Conservation (phyloP, 2,888 invertebrate genomes). For the Epicampocera succincta region DNA sequence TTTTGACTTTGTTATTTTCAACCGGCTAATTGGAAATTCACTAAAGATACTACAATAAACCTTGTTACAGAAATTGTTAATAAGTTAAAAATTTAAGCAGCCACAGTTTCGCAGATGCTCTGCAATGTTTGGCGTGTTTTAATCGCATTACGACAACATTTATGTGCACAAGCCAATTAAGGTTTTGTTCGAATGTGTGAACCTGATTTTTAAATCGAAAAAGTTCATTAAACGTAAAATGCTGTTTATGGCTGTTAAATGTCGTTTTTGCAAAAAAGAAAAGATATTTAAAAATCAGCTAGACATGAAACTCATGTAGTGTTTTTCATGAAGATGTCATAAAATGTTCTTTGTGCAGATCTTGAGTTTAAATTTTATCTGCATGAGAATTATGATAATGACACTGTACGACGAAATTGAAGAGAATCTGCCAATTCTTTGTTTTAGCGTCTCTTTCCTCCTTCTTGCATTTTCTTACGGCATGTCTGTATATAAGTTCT, state of each 20-base stretch:
- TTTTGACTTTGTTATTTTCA: constrained; percentile 1
- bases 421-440: too few relatives aligned
- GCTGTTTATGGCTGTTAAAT: neutral
- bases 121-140: constrained; percentile 28
- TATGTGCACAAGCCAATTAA: constrained; percentile 11
- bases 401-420: too few relatives aligned
- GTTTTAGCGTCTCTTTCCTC: too few relatives aligned
- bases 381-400: too few relatives aligned
- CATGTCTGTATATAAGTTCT: too few relatives aligned
- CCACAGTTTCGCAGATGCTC: constrained; percentile 2
- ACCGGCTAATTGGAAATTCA: neutral
- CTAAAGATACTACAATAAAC: neutral
- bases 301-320: too few relatives aligned
- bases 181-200: constrained; percentile 6
- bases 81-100: neutral
- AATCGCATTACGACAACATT: neutral
- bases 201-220: constrained; percentile 23
- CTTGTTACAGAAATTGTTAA: neutral
- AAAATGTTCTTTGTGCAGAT: too few relatives aligned
- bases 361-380: too few relatives aligned
- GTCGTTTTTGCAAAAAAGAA: neutral
- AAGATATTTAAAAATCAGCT: too few relatives aligned
- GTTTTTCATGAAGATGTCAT: too few relatives aligned
- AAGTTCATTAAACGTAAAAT: constrained; percentile 42
- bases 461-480: too few relatives aligned